Conservation (phyloP, 2,797 vertebrate species). For the Moxostoma hubbsi region DNA sequence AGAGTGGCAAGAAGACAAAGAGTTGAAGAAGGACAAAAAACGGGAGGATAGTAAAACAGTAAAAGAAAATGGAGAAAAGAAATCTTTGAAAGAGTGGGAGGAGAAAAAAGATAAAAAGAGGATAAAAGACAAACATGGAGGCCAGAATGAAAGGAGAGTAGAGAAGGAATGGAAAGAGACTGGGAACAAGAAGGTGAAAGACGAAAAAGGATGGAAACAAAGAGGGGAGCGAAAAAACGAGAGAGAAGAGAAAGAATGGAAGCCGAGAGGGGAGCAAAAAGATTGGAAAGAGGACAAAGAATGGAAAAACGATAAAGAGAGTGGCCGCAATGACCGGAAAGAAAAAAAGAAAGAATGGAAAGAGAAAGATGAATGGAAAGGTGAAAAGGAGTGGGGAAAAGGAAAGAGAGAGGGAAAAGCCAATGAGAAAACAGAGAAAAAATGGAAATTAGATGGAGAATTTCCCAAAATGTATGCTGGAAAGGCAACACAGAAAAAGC, state of each 20-base stretch:
- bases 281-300: conserved; percentile 43
- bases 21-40: conserved; percentile 43
- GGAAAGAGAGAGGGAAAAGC: conserved; percentile 40
- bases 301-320: conserved; percentile 46
- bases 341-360: neutral
- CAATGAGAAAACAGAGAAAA: conserved; percentile 34
- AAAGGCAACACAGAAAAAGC: conserved; percentile 44
- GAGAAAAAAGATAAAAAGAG: conserved; percentile 61
- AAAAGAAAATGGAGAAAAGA: conserved; percentile 38
- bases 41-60: conserved; percentile 63
- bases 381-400: conserved; percentile 36
- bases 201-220: conserved; percentile 50
- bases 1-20: neutral
- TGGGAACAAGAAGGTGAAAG: conserved; percentile 32
- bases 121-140: conserved; percentile 64
- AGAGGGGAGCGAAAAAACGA: conserved; percentile 43
- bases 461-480: conserved; percentile 17
- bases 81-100: conserved; percentile 39
- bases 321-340: conserved; percentile 28
- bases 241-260: conserved; percentile 40
- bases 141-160: conserved; percentile 46
- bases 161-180: conserved; percentile 60
- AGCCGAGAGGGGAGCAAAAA: conserved; percentile 15
- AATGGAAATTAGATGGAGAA: conserved; percentile 55
- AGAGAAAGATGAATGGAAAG: conserved; percentile 5